Percentiles rank a stretch among this genome's conserved stretches.
Evolutionary conservation across 2,888 invertebrate genomes (phyloP).

Genomic region (Junonia oenone): DNA sequence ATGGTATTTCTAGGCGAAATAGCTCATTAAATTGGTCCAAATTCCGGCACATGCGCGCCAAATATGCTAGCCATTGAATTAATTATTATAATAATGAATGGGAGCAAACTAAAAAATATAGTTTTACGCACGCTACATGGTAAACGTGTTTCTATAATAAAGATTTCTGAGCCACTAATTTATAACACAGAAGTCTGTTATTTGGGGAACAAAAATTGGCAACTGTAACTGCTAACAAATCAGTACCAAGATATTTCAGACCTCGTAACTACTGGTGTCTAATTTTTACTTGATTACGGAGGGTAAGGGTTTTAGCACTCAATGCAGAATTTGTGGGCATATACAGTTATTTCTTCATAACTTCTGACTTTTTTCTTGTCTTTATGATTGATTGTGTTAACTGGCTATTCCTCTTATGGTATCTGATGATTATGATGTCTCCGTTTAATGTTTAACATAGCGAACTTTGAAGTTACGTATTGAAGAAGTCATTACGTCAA

Average conservation of each 20-base stretch:
- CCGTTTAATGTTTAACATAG: too few species aligned
- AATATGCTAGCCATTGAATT: not conserved
- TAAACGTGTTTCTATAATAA: not conserved
- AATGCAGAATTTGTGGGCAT: too few species aligned
- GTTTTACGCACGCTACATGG: not conserved
- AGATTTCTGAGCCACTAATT: slow-evolving; percentile 4
- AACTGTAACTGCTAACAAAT: slow-evolving; percentile 25
- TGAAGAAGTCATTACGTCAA: too few species aligned
- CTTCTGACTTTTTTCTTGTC: too few species aligned
- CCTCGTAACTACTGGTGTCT: too few species aligned
- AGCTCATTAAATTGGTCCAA: not conserved
- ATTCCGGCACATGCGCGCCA: not conserved
- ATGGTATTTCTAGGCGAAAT: not conserved
- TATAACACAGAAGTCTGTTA: slow-evolving; percentile 23
- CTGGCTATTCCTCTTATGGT: too few species aligned
- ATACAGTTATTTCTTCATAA: too few species aligned
- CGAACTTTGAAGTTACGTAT: too few species aligned
- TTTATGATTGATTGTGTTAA: too few species aligned
- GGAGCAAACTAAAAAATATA: not conserved
- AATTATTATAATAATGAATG: slow-evolving; percentile 15
- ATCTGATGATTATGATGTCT: too few species aligned
- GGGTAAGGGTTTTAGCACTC: too few species aligned
- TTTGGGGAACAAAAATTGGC: slow-evolving; percentile 31
- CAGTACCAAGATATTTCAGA: slow-evolving; percentile 14
- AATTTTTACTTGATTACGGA: too few species aligned